Evolutionary conservation across 1,140 invertebrate species (phyloP).

Genomic region (Heterodera schachtii): DNA sequence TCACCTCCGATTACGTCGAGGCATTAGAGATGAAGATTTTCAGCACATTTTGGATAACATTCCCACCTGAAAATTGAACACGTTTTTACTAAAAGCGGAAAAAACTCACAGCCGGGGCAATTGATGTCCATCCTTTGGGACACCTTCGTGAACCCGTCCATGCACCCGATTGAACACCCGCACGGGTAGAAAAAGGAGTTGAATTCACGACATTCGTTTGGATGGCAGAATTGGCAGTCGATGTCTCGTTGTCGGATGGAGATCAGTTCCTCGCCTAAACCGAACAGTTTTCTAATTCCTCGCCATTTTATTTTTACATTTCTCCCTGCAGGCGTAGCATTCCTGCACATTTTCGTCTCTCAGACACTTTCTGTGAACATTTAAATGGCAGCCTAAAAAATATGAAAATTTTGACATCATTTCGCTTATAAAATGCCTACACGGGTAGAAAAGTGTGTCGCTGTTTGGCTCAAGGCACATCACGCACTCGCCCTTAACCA

Average conservation of each 20-base stretch:
- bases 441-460: conserved; percentile 14
- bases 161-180: conserved; percentile 16
- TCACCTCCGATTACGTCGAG: not conserved
- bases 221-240: conserved; percentile 10
- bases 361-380: conserved; percentile 17
- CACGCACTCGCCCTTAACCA: conserved; percentile 14
- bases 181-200: conserved; percentile 19
- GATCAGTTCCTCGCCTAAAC: conserved; percentile 12
- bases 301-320: conserved; percentile 15
- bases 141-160: conserved; percentile 11
- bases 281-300: not conserved
- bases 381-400: conserved; percentile 14
- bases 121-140: conserved; percentile 19
- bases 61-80: not conserved
- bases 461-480: not conserved
- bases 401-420: not conserved
- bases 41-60: conserved; percentile 10
- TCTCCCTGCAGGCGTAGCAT: conserved; percentile 9
- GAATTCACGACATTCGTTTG: not conserved
- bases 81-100: not conserved
- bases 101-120: not conserved
- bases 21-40: conserved; percentile 1
- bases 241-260: not conserved
- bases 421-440: not conserved
- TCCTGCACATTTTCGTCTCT: not conserved